These are phyloP conservation scores for Aethina tumida DNA, from an alignment of 1,140 invertebrate species.

Conservation along the genomic window DNA sequence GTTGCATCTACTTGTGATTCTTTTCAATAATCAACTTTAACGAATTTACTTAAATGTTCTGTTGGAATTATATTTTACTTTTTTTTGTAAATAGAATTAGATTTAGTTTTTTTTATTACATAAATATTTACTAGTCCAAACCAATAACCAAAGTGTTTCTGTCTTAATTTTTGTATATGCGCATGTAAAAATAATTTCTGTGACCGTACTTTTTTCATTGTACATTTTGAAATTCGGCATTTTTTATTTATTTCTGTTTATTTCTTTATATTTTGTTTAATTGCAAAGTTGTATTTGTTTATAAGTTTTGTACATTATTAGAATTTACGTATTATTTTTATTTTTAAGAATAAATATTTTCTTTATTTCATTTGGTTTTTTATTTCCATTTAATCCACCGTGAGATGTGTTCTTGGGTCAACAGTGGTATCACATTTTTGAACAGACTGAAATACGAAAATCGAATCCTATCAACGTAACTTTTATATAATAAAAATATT, in stretches of 20 bases:
- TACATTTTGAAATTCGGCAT: constrained; percentile 11
- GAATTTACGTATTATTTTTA: constrained; percentile 8
- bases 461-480: no score
- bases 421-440: no score
- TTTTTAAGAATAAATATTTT: constrained; percentile 11
- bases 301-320: no score
- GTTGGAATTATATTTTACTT: constrained; percentile 8
- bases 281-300: not conserved
- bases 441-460: no score
- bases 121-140: constrained; percentile 33
- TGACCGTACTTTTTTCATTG: constrained; percentile 11
- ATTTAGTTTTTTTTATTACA: constrained; percentile 9
- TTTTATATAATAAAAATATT: no score
- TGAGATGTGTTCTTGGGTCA: no score
- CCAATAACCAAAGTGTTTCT: constrained; percentile 33
- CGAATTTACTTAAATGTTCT: constrained; percentile 5
- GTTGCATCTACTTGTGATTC: constrained; percentile 22
- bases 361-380: constrained; percentile 15
- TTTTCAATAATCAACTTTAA: constrained; percentile 8
- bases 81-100: constrained; percentile 20
- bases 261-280: constrained; percentile 10
- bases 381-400: constrained; percentile 9
- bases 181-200: constrained; percentile 2
- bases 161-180: constrained; percentile 21
- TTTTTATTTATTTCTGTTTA: constrained; percentile 15